Base-by-base conservation (phyloP, 2,797 vertebrate genomes). In the Channallabes apus region DNA sequence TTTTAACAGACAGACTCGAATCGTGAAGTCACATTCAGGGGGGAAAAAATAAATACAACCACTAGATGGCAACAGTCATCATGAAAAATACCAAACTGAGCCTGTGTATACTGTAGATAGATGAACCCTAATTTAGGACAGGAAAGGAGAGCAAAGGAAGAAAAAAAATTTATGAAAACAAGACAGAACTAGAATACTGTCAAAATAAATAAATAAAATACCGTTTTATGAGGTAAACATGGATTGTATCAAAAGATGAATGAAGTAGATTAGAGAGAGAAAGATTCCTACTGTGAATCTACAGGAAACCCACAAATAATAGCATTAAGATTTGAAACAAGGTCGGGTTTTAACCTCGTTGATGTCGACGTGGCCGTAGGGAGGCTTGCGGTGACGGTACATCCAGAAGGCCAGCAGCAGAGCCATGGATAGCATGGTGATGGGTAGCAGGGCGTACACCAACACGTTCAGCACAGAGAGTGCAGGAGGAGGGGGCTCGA, bases 311-410 rank as follows among this genome's bases (percentile, higher is more conserved):
- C 17, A 51, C 8, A 32, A 51, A 20, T 38, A 29, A 61, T 8
- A 27, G 32, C 5, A 75, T 51, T 83, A 64, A 29, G 0, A 17
- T 73, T 18, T 76, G 6, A 27, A 64, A 14, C 17, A 51, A 64
- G 59, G 9, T 11, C 29, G 29, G 51, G 93, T 90, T 91, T 46
- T 92, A 14, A 91, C 90, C 90, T 91, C 97, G 0, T 94, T 94
- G 86, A 98, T 87, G 91, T 98, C 97, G n/a, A 98, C 97, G 0
- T 99, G 97, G 80, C 97, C 97, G 0, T 99, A 99, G 0, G 96
- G 97, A 1, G 97, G 97, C 86, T 98, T 98, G 17, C 96, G 94
- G 88, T 98, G 97, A 0, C 96, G 95, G 86, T 98, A 98, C 96
- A 97, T 96, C 98, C 97, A 99, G 90, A 98, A 95, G 8, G 96